Evolutionary conservation across 2,113 vertebrate genomes (phyloP).

Genomic region (Urocolius indicus): DNA sequence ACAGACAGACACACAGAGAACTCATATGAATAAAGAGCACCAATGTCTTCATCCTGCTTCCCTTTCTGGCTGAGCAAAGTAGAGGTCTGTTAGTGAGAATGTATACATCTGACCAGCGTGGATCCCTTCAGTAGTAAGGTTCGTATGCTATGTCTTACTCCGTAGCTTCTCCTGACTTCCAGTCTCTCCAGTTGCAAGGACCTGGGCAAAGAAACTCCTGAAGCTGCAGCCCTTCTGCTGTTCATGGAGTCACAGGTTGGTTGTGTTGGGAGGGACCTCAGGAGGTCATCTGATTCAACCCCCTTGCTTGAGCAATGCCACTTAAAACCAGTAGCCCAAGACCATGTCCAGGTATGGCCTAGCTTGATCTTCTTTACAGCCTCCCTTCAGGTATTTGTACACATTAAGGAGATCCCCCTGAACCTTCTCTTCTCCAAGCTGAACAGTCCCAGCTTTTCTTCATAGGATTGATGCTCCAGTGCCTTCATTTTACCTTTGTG

Average conservation of each 20-base stretch:
- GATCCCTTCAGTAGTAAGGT: background rate
- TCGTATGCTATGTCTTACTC: background rate
- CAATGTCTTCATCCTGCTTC: background rate
- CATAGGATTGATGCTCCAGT: background rate
- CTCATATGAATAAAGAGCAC: background rate
- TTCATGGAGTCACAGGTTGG: background rate
- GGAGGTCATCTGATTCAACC: background rate
- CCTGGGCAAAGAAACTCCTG: background rate
- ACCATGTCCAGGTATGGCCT: background rate
- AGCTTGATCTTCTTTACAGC: background rate
- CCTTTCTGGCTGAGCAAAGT: background rate
- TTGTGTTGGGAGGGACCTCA: background rate
- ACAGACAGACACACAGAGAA: background rate
- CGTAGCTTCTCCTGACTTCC: background rate
- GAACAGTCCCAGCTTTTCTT: background rate
- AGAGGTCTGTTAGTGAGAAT: background rate
- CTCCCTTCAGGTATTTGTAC: background rate
- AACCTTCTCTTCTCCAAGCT: background rate
- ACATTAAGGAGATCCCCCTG: background rate
- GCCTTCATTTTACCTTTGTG: background rate
- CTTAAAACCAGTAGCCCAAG: background rate
- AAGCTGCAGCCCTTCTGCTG: background rate
- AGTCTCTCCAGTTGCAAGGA: background rate
- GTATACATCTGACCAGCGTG: background rate
- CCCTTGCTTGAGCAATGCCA: background rate